Evolutionary conservation across 2,888 invertebrate genomes (phyloP), one percentile per base, ranked within the genome.

Genomic region (Gasteruption jaculator): DNA sequence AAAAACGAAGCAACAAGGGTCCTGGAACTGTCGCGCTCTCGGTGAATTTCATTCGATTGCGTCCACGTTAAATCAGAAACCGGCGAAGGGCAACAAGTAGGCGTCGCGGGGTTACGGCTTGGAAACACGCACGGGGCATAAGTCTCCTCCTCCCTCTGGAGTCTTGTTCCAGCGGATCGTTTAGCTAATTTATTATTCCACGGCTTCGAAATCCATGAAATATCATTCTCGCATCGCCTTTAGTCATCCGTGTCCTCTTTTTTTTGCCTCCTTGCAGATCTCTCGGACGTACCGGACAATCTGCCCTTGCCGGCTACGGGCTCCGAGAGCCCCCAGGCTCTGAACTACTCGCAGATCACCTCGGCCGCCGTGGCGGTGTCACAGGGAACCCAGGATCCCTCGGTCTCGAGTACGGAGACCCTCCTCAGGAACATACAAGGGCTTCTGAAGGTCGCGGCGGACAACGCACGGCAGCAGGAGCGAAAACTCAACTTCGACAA

Each of bases 401-500:
- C 76, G 65, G 76, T 81, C 58, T 89, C 89, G 52, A 92, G 92
- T 61, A 92, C 94, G 44, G 94, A 95, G 75, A 93, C 92, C 46
- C 79, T 95, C 54, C 81, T 95, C 55, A 79, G 94, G 65, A 95
- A 95, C 73, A 95, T 96, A 65, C 94, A 95, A 74, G 93, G 94
- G 38, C 79, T 95, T 52, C 81, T 95, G 50, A 94, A 95, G 74
- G 93, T 95, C 48, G 95, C 95, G n/a, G 93, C 93, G 2, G 94
- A 95, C 73, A 94, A 94, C 74, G 93, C 94, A 40, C 81, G 94
- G 60, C 93, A 94, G 67, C 93, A 94, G 74, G 95, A 96, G 73
- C 78, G 93, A 56, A 93, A 95, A 74, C 88, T 92, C 74, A 91
- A 86, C 78, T 90, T 91, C 73, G 95, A 95, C 76, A 94, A 93